Percentiles rank a stretch among this genome's conserved stretches.
Evolutionary conservation across 1,140 invertebrate genomes (phyloP).

Genomic region (Cherax destructor): DNA sequence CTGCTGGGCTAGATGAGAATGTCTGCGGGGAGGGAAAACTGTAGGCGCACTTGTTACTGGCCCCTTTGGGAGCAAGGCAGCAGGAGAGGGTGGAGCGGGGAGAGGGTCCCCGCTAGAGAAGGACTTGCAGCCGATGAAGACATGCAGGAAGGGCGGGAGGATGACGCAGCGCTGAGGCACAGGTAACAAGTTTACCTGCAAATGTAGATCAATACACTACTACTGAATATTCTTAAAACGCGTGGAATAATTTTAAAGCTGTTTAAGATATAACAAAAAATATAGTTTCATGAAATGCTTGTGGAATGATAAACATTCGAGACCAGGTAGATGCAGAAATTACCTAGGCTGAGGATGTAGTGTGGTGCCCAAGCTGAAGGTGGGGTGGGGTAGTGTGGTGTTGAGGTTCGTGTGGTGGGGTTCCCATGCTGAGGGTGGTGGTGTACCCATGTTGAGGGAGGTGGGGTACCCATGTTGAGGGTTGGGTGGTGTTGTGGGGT

Average conservation of each 20-base stretch:
- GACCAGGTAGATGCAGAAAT: too few relatives aligned
- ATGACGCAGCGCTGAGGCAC: constrained; percentile 10
- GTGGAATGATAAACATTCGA: too few relatives aligned
- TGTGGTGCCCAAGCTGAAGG: too few relatives aligned
- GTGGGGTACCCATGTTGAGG: too few relatives aligned
- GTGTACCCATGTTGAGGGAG: too few relatives aligned
- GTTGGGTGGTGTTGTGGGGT: too few relatives aligned
- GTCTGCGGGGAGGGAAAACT: neutral
- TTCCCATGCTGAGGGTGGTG: too few relatives aligned
- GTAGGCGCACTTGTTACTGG: neutral
- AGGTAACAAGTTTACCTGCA: constrained; percentile 22
- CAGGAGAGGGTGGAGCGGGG: neutral
- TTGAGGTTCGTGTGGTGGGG: too few relatives aligned
- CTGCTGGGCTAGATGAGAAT: neutral
- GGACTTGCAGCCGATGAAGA: constrained; percentile 26
- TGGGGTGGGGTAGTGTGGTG: too few relatives aligned
- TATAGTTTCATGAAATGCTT: too few relatives aligned
- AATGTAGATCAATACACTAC: neutral
- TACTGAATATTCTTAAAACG: too few relatives aligned
- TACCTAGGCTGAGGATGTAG: too few relatives aligned
- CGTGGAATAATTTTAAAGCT: neutral
- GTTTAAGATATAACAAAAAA: neutral
- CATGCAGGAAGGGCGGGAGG: constrained; percentile 42
- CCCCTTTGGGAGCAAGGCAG: neutral
- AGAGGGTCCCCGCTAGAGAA: neutral